Base-by-base conservation (phyloP, 2,888 invertebrate genomes). In the Proisotoma minuta region DNA sequence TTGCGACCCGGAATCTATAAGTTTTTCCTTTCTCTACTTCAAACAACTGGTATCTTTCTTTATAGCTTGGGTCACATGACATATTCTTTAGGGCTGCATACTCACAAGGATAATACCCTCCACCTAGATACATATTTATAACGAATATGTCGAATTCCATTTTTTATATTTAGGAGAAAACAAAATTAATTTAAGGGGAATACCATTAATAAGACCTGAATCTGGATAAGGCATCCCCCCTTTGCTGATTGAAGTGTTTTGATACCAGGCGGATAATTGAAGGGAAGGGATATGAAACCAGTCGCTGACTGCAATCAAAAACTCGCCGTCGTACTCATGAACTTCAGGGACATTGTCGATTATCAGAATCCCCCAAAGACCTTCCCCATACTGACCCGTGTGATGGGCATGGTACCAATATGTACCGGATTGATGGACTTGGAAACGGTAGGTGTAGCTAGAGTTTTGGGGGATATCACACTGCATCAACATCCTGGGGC, bases 161-260 rank as follows among this genome's bases (percentile, higher is more conserved):
- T n/a, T n/a, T n/a, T n/a, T n/a, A n/a, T n/a, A n/a, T n/a, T n/a
- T n/a, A n/a, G n/a, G n/a, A n/a, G n/a, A n/a, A n/a, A n/a, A n/a
- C n/a, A n/a, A n/a, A n/a, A n/a, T n/a, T n/a, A n/a, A n/a, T n/a
- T n/a, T n/a, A n/a, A n/a, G n/a, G n/a, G n/a, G n/a, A n/a, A 57
- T 29, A 1, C 70, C 70, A 39, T 68, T 70, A 2, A 70, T 57
- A 12, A 70, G n/a, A 2, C 57, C 60, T 0, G 65, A 60, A 26
- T 70, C 63, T 0, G 70, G 70, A 40, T 63, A 65, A 1, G 70
- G 70, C 2, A 57, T 51, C n/a, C 59, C 59, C 0, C 71, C 68
- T n/a, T n/a, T 5, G 18, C 18, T 18, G 18, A 5, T 4, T 5
- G 5, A 18, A 20, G 43, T 18, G 10, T 18, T 5, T 5, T 43